Base-by-base conservation (phyloP, 2,113 vertebrate species). In the Ceuthmochares aereus region DNA sequence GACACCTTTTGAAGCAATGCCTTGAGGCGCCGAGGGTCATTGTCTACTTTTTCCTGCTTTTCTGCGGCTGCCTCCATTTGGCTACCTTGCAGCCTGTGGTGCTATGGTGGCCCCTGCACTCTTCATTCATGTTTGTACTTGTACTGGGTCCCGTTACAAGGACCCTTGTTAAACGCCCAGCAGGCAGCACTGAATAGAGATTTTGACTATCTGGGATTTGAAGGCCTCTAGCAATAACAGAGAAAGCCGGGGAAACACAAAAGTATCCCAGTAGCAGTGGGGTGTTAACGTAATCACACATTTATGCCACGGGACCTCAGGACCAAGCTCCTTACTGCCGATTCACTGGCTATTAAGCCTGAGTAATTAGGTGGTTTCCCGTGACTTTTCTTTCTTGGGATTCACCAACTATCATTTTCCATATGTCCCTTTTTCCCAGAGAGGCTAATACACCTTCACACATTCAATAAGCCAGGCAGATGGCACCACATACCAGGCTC, bases 1-100 rank as follows among this genome's bases (percentile, higher is more conserved):
- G 98, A 98, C 97, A 97, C 97, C 98, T 97, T 98, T 98, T 98
- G 98, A 98, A 98, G 98, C 97, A 92, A 93, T 97, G 98, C 98
- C 98, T 97, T 30, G 95, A 97, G 98, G 98, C 97, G 1, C 95
- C 22, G 14, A 96, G 97, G 98, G 97, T 97, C 98, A 98, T 97
- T 97, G 97, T 98, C 97, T 96, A 97, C 97, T 96, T 97, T 96
- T 97, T 97, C 95, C 95, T 96, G 97, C 85, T 88, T 98, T 97
- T 96, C 97, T 96, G 97, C 23, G 10, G 47, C 85, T 84, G 96
- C 97, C 96, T 98, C 96, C 95, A 92, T 93, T 98, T 93, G 97
- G 97, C 95, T 95, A 91, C 97, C 97, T 96, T 83, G 85, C 97
- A 97, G 98, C 97, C 98, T 96, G 97, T 93, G 95, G 97, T 96